Evolutionary conservation across 2,797 vertebrate genomes (phyloP).

Genomic region (Sarcophilus harrisii): DNA sequence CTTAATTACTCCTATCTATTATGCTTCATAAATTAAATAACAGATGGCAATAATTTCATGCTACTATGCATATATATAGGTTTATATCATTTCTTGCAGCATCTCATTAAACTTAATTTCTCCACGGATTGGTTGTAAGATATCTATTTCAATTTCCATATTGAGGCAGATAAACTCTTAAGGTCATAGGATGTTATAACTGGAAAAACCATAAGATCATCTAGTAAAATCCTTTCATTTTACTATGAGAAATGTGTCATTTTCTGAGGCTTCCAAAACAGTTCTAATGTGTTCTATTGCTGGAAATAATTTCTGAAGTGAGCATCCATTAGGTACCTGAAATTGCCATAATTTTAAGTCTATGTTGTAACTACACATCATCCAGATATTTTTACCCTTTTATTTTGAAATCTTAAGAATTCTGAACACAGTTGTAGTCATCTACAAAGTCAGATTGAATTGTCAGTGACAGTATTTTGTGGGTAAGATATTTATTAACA

Average conservation of each 20-base stretch:
- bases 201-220: not conserved
- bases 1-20: not conserved
- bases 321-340: not conserved
- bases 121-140: not conserved
- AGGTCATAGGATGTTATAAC: not conserved
- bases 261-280: slow-evolving; percentile 31
- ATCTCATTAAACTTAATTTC: slow-evolving; percentile 41
- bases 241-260: not conserved
- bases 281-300: not conserved
- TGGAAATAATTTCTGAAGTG: slow-evolving; percentile 26
- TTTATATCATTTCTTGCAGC: not conserved
- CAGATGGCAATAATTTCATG: not conserved
- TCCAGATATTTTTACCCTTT: slow-evolving; percentile 18
- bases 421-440: slow-evolving; percentile 53
- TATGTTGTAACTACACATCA: slow-evolving; percentile 23
- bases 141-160: slow-evolving; percentile 16
- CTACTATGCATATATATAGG: not conserved
- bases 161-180: slow-evolving; percentile 11
- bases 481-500: slow-evolving; percentile 46
- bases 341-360: slow-evolving; percentile 14
- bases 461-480: slow-evolving; percentile 65
- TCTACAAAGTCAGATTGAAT: slow-evolving; percentile 58
- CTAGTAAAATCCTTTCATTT: not conserved
- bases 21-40: slow-evolving; percentile 7
- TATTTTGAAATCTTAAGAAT: slow-evolving; percentile 62